Evolutionary conservation across 2,797 vertebrate species (phyloP).

Genomic region (Chromobotia macracanthus): DNA sequence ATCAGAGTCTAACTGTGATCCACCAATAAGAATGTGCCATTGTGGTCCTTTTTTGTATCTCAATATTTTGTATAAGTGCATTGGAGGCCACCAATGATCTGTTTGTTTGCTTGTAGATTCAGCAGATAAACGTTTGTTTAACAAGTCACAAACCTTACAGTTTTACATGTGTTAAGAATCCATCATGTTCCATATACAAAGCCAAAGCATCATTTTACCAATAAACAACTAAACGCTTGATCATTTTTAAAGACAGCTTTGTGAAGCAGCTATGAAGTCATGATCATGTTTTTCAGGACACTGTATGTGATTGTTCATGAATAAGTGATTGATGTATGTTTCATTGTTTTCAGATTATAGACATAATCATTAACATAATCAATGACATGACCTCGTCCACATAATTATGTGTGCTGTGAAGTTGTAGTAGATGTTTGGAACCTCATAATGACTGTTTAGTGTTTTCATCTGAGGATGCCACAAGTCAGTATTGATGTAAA

Average conservation of each 20-base stretch:
- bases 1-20: constrained; percentile 18
- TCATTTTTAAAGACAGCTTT: constrained; percentile 9
- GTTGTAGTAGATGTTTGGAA: not conserved
- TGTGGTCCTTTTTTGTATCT: constrained; percentile 14
- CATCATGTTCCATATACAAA: constrained; percentile 16
- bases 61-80: constrained; percentile 13
- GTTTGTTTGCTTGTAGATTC: not conserved
- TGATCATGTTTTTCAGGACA: not conserved
- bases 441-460: not conserved
- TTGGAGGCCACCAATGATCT: not conserved
- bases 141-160: not conserved
- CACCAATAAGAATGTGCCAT: constrained; percentile 30
- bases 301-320: not conserved
- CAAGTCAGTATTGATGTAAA: constrained; percentile 16
- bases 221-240: not conserved
- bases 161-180: constrained; percentile 13
- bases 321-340: not conserved
- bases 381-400: not conserved
- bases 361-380: not conserved
- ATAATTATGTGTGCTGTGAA: constrained; percentile 12
- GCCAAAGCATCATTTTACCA: not conserved
- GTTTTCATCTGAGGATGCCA: constrained; percentile 2
- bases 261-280: constrained; percentile 1
- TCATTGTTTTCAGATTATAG: not conserved
- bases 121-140: constrained; percentile 1